phyloP scores from a whole-genome alignment of 2,797 vertebrate genomes.

The Anniella stebbinsi region DNA sequence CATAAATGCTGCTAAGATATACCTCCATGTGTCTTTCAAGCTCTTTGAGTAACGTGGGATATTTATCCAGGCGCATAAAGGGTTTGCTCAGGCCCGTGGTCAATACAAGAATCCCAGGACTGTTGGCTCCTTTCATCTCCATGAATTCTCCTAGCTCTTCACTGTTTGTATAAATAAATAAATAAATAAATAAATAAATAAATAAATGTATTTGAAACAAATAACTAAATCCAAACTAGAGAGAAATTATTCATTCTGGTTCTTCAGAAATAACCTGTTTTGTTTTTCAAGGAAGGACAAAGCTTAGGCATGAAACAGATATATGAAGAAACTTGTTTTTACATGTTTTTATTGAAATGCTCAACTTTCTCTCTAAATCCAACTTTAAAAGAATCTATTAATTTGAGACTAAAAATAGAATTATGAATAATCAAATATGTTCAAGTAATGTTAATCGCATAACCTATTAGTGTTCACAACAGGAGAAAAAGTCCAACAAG shows the following conservation, averaged over 20 bases:
- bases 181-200: constrained; percentile 22
- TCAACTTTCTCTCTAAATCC: neutral
- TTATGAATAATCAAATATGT: neutral
- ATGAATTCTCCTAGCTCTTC: constrained; percentile 97
- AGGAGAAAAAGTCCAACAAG: neutral
- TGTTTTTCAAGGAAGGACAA: neutral
- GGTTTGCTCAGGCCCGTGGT: constrained; percentile 98
- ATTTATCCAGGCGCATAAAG: constrained; percentile 98
- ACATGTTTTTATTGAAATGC: neutral
- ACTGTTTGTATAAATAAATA: constrained; percentile 74
- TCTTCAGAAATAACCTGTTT: constrained; percentile 9
- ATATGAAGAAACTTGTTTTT: neutral
- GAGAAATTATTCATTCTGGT: constrained; percentile 11
- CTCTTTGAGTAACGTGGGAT: constrained; percentile 96
- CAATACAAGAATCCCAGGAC: constrained; percentile 93
- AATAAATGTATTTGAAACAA: constrained; percentile 8
- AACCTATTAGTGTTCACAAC: neutral
- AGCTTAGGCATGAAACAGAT: constrained; percentile 3
- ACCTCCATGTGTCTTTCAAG: constrained; percentile 99
- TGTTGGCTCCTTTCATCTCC: constrained; percentile 93
- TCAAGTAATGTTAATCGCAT: neutral
- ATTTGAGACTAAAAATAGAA: neutral
- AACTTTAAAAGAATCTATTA: neutral
- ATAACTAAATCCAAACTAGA: neutral
- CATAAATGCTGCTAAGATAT: constrained; percentile 78